These are phyloP conservation scores for Ceramica pisi DNA, from an alignment of 2,888 invertebrate genomes.

Conservation along the genomic window DNA sequence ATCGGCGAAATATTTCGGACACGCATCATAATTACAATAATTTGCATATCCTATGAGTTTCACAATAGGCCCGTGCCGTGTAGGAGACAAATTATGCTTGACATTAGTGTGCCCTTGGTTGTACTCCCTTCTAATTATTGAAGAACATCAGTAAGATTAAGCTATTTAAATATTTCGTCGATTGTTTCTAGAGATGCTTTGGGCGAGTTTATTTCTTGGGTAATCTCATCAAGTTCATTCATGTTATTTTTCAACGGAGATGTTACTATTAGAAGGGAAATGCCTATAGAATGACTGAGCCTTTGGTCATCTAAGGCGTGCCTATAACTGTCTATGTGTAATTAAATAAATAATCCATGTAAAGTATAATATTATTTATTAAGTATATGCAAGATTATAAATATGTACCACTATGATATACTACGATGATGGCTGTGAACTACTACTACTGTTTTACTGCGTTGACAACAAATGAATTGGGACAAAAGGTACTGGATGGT, in stretches of 20 bases:
- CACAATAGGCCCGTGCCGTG: conserved; percentile 79
- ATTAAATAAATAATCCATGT: no score
- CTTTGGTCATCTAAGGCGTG: no score
- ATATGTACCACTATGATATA: neutral
- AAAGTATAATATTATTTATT: neutral
- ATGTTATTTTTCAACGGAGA: neutral
- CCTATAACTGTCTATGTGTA: no score
- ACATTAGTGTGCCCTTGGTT: conserved; percentile 70
- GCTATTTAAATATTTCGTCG: conserved; percentile 38
- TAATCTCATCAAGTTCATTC: conserved; percentile 2
- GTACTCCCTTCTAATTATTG: conserved; percentile 63
- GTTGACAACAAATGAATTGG: neutral
- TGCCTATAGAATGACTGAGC: no score
- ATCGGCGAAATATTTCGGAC: conserved; percentile 69
- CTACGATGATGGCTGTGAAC: neutral
- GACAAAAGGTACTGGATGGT: neutral
- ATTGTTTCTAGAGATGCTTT: conserved; percentile 44
- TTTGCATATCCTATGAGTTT: conserved; percentile 73
- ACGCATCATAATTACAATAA: conserved; percentile 75
- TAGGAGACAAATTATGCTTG: conserved; percentile 84
- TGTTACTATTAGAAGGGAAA: no score
- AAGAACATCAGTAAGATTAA: conserved; percentile 43
- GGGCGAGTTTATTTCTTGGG: conserved; percentile 18
- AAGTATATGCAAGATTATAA: neutral
- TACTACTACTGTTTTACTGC: neutral